These are phyloP conservation scores for Neoascia interrupta DNA, from an alignment of 2,888 invertebrate species.

Conservation along the genomic window DNA sequence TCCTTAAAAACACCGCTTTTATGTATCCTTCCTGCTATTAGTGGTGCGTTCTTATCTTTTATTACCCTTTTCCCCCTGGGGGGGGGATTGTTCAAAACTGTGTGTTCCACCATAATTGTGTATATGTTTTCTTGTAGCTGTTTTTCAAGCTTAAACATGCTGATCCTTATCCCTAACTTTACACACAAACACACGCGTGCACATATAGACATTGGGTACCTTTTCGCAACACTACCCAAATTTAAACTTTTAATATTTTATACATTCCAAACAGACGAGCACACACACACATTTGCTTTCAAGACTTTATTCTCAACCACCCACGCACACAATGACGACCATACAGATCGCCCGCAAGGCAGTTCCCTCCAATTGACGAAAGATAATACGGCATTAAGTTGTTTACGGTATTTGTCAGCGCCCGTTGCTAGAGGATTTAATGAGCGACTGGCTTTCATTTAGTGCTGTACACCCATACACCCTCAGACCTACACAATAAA, in stretches of 20 bases:
- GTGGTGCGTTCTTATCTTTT: not conserved
- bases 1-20: not conserved
- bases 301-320: not conserved
- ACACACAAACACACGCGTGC: no score
- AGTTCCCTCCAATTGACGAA: constrained; percentile 13
- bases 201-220: not conserved
- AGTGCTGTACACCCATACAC: not conserved
- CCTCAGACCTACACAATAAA: no score
- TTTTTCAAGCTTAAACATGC: not conserved
- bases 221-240: not conserved
- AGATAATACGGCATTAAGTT: constrained; percentile 19
- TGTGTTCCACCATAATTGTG: not conserved
- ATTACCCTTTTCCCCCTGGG: not conserved
- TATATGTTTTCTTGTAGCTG: not conserved
- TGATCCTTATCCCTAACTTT: constrained; percentile 2
- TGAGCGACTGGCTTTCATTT: not conserved
- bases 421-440: constrained; percentile 1
- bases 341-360: not conserved
- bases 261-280: not conserved
- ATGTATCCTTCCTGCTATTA: not conserved
- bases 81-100: not conserved
- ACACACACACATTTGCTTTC: not conserved
- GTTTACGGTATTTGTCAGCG: no score
- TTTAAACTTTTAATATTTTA: constrained; percentile 18
- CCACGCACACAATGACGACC: not conserved